Evolutionary conservation across 2,888 invertebrate species (phyloP).

Genomic region (Scaptomyza caliginosa): DNA sequence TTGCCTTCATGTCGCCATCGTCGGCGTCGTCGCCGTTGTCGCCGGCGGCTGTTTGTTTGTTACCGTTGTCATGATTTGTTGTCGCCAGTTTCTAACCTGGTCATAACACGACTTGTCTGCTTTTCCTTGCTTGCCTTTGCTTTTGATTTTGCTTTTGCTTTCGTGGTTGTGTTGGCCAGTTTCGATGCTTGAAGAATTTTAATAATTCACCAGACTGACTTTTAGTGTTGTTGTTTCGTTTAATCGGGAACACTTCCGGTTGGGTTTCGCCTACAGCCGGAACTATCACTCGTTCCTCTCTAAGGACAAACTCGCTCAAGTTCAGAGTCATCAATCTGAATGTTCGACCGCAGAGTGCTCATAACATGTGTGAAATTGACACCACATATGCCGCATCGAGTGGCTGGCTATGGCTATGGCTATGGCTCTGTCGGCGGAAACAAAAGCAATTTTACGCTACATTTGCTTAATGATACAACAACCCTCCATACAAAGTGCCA

Average conservation of each 20-base stretch:
- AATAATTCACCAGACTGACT: conserved; percentile 44
- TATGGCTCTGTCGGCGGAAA: conserved; percentile 59
- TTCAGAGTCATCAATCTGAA: conserved; percentile 66
- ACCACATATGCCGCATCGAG: conserved; percentile 61
- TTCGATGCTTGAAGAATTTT: conserved; percentile 64
- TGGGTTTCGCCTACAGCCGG: conserved; percentile 44
- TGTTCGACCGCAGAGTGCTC: conserved; percentile 59
- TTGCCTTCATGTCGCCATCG: conserved; percentile 43
- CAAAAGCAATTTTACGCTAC: conserved; percentile 73
- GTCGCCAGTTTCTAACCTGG: conserved; percentile 63
- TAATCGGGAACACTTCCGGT: conserved; percentile 48
- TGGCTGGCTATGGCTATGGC: conserved; percentile 3
- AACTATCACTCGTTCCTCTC: conserved; percentile 39
- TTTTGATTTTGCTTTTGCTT: conserved; percentile 59
- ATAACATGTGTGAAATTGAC: conserved; percentile 82
- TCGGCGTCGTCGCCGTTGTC: conserved; percentile 11
- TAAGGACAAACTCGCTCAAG: conserved; percentile 39
- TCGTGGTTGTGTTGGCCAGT: conserved; percentile 26
- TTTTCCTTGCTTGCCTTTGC: conserved; percentile 41
- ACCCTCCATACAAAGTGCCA: conserved; percentile 43
- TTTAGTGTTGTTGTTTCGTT: conserved; percentile 3
- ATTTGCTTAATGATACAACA: conserved; percentile 65
- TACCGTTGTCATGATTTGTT: conserved; percentile 72
- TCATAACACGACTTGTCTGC: conserved; percentile 55
- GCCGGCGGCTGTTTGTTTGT: conserved; percentile 61